Evolutionary conservation across 2,797 vertebrate species (phyloP), one percentile per base, ranked within the genome.

Genomic region (Setipinna tenuifilis): DNA sequence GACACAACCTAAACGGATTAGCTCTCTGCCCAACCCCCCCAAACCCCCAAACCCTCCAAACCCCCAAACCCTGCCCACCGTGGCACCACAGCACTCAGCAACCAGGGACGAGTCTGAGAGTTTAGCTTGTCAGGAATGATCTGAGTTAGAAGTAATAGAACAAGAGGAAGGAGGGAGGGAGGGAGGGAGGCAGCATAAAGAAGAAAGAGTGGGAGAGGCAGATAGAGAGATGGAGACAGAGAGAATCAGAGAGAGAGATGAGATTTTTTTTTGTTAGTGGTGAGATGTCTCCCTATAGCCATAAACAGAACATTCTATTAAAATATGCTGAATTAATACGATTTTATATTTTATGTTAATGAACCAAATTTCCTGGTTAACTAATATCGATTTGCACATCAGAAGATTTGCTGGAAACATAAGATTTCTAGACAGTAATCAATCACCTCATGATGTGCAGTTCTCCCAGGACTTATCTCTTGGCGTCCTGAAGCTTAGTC

Each of bases 1-100:
- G 86, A 84, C 35, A 31, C 82, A 65, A 83, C 85, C 78, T 82
- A 80, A 89, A 23, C 11, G 50, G 83, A 89, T 87, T 85, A 71
- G 81, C 41, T 23, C 9, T 23, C 9, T 75, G 10, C 58, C 81
- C 50, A 12, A 21, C 82, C 57, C 78, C 44, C 59, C 83, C 61
- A 6, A 16, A 5, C 59, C 21, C 17, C 6, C 59, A 7, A 17
- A 7, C 6, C 6, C 59, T 21, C 59, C 59, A 21, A 1, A 6
- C 17, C 16, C 19, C 11, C 62, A 7, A 65, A 65, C n/a, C n/a
- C 62, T 23, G 58, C 58, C 58, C 58, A 61, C 21, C 21, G 59
- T 21, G 59, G 14, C 28, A 17, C 28, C 68, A 75, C 17, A 17
- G 68, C 0, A 14, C 68, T 75, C 68, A 19, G 31, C 68, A 75